Conservation (phyloP, 1,140 invertebrate genomes). For the Pantala flavescens region DNA sequence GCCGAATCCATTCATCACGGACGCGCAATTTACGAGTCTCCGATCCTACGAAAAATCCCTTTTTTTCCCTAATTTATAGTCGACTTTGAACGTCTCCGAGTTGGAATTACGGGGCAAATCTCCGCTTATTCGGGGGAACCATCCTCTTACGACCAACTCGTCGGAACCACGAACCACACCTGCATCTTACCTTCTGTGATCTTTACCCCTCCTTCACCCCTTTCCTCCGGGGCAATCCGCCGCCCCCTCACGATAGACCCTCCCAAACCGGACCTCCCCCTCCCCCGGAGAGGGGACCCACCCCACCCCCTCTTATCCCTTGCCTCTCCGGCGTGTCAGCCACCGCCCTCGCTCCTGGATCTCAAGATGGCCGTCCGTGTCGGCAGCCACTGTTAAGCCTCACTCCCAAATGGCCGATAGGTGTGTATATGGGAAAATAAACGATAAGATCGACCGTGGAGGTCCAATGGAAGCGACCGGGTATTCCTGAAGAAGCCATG, state of each 20-base stretch:
- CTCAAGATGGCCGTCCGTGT: not conserved
- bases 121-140: not conserved
- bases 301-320: not conserved
- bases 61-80: not conserved
- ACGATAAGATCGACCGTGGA: too few relatives aligned
- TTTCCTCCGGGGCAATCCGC: not conserved
- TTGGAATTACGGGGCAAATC: not conserved
- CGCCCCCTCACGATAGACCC: not conserved
- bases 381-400: not conserved
- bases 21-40: not conserved
- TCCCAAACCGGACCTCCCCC: slow-evolving; percentile 1
- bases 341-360: slow-evolving; percentile 5
- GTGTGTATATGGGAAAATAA: not conserved
- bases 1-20: not conserved
- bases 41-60: not conserved
- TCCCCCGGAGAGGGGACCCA: not conserved
- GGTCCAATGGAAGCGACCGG: too few relatives aligned
- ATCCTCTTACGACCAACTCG: not conserved
- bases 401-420: not conserved
- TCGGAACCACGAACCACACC: not conserved
- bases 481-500: too few relatives aligned
- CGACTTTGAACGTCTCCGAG: not conserved
- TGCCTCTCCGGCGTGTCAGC: not conserved
- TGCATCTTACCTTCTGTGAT: not conserved
- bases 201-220: not conserved